A percentile compares a stretch with the other conserved stretches of the same genome.
Evolutionary conservation across 64 coral and sea anemone genomes (phyloP).

Genomic region (Montipora efflorescens): DNA sequence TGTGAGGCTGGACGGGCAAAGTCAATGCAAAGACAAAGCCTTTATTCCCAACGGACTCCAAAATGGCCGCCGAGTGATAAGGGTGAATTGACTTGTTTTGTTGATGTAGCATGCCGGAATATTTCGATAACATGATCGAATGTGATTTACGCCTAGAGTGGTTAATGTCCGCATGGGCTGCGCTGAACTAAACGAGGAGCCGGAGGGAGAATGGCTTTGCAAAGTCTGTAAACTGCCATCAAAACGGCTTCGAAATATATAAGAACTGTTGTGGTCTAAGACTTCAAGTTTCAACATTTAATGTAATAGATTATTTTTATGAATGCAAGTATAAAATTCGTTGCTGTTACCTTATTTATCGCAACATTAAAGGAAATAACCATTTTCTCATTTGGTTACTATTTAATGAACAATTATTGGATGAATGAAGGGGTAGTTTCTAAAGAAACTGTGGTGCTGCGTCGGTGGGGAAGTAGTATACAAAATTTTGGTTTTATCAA

Average conservation of each 20-base stretch:
- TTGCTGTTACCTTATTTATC: neutral
- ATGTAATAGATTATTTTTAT: neutral
- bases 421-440: too few species aligned
- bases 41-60: too few species aligned
- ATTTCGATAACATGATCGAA: neutral
- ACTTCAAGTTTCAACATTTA: neutral
- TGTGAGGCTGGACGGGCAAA: too few species aligned
- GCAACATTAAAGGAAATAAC: neutral
- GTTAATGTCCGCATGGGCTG: neutral
- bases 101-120: neutral
- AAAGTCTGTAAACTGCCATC: neutral
- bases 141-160: neutral
- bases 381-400: conserved; percentile 4
- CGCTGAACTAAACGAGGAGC: neutral
- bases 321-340: neutral
- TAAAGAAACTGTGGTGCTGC: too few species aligned
- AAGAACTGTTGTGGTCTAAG: neutral
- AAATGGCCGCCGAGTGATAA: too few species aligned
- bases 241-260: neutral
- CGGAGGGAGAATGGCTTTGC: neutral
- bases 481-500: too few species aligned
- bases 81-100: neutral
- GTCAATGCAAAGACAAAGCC: too few species aligned
- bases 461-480: too few species aligned
- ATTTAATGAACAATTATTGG: neutral